Evolutionary conservation across 2,888 invertebrate genomes (phyloP).

Genomic region (Melieria omissa): DNA sequence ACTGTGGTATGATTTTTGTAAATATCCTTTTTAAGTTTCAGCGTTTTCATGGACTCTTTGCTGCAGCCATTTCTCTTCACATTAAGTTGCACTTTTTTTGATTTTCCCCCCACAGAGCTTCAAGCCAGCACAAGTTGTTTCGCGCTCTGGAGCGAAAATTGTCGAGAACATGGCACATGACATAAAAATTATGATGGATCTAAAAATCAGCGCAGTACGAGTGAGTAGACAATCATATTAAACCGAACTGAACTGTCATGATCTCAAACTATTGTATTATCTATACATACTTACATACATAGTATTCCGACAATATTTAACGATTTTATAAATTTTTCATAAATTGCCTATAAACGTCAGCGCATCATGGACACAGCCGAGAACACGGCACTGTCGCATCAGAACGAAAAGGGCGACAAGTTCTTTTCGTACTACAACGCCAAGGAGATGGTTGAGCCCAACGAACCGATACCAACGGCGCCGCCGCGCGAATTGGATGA

Average conservation of each 20-base stretch:
- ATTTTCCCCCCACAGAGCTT: conserved; percentile 73
- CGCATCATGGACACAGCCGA: conserved; percentile 91
- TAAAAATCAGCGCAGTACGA: conserved; percentile 87
- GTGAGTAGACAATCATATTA: conserved; percentile 65
- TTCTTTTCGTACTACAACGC: conserved; percentile 78
- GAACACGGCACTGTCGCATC: conserved; percentile 77
- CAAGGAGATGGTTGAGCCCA: conserved; percentile 75
- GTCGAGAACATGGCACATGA: conserved; percentile 86
- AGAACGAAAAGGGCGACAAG: conserved; percentile 70
- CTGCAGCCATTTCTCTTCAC: neutral
- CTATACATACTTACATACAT: neutral
- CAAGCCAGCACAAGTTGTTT: conserved; percentile 79
- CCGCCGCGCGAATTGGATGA: conserved; percentile 69
- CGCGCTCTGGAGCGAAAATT: conserved; percentile 80
- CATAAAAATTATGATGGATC: conserved; percentile 87
- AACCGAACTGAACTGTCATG: neutral
- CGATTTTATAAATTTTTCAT: conserved; percentile 7
- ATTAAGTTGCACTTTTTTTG: neutral
- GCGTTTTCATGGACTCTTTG: too few relatives aligned
- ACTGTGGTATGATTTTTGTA: too few relatives aligned
- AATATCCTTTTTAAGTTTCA: too few relatives aligned
- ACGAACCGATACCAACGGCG: conserved; percentile 69
- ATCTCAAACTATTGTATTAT: neutral
- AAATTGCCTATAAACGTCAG: conserved; percentile 61
- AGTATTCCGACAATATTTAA: conserved; percentile 20